Evolutionary conservation across 2,888 invertebrate species (phyloP).

Genomic region (Bibio marci): DNA sequence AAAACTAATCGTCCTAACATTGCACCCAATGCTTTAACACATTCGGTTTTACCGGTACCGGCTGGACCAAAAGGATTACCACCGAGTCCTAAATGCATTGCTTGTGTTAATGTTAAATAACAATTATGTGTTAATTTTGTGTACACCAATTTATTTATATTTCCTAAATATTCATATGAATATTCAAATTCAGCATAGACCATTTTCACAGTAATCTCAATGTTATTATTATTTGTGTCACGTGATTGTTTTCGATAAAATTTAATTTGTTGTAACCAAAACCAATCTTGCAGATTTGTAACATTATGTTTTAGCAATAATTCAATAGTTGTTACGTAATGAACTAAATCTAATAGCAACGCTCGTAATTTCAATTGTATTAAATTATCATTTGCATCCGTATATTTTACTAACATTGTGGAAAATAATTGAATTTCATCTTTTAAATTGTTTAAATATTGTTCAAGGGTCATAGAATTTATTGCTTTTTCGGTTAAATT

Average conservation of each 20-base stretch:
- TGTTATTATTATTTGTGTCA: conserved; percentile 32
- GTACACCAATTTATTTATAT: conserved; percentile 83
- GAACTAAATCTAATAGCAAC: conserved; percentile 82
- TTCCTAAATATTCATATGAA: conserved; percentile 97
- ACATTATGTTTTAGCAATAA: conserved; percentile 53
- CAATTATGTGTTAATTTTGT: conserved; percentile 95
- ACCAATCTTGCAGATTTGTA: conserved; percentile 59
- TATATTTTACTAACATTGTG: conserved; percentile 18
- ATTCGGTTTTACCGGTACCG: conserved; percentile 90
- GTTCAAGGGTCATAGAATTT: conserved; percentile 37
- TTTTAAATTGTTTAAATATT: conserved; percentile 18
- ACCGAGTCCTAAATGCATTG: conserved; percentile 87
- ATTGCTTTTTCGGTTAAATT: conserved; percentile 70
- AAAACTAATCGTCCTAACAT: conserved; percentile 85
- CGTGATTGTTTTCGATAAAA: conserved; percentile 37
- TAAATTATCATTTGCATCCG: conserved; percentile 31
- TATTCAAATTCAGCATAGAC: conserved; percentile 89
- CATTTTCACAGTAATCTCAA: conserved; percentile 59
- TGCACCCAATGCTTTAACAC: conserved; percentile 85
- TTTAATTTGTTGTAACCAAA: conserved; percentile 87
- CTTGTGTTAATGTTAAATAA: conserved; percentile 84
- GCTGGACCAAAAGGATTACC: conserved; percentile 99
- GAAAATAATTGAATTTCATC: conserved; percentile 19
- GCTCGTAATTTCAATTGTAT: conserved; percentile 78
- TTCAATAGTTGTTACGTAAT: conserved; percentile 71